These are phyloP conservation scores for Coracopsis vasa DNA, from an alignment of 2,113 vertebrate genomes.

Conservation along the genomic window DNA sequence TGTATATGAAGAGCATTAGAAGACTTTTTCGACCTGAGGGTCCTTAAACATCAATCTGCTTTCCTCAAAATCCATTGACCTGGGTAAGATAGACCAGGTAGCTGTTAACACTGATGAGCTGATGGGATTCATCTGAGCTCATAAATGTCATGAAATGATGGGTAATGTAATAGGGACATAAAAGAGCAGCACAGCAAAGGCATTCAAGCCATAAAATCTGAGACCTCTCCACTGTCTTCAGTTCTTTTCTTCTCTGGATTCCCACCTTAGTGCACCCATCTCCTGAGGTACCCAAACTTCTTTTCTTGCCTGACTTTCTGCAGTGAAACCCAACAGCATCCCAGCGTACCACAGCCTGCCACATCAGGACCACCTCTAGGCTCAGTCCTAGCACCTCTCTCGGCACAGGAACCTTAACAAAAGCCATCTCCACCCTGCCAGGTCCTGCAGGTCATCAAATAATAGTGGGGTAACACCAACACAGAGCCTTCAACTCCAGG, in stretches of 20 bases:
- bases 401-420: not conserved
- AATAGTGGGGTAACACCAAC: not conserved
- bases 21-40: not conserved
- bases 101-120: not conserved
- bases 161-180: not conserved
- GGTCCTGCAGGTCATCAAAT: not conserved
- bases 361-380: not conserved
- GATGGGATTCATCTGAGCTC: not conserved
- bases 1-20: not conserved
- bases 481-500: not conserved
- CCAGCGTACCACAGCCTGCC: not conserved
- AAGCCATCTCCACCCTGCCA: not conserved
- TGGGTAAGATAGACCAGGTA: not conserved
- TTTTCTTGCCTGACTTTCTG: not conserved
- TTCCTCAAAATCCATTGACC: not conserved
- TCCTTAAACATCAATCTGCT: not conserved
- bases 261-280: no score
- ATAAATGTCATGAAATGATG: not conserved
- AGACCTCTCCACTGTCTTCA: accelerated
- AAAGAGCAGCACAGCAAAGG: not conserved
- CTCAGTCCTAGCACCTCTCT: not conserved
- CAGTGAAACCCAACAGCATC: not conserved
- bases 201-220: not conserved
- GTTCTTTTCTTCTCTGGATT: not conserved
- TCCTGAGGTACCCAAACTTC: not conserved